These are phyloP conservation scores for Prenolepis imparis DNA, from an alignment of 2,888 invertebrate genomes.

Conservation along the genomic window DNA sequence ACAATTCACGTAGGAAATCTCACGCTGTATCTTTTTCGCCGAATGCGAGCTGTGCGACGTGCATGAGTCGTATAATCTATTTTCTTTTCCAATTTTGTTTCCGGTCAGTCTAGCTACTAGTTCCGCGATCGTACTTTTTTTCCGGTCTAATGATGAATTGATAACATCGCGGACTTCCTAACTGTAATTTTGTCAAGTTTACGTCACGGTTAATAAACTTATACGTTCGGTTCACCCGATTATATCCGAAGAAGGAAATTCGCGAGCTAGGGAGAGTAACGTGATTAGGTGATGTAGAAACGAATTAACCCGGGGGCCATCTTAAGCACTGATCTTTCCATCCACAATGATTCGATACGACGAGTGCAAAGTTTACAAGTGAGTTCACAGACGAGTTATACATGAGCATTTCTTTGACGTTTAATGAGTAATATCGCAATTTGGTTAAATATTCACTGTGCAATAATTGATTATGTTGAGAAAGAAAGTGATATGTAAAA, in stretches of 20 bases:
- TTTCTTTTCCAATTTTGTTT: constrained; percentile 29
- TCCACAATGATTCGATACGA: constrained; percentile 23
- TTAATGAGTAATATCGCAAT: background rate
- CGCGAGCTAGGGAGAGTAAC: constrained; percentile 52
- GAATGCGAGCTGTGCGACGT: background rate
- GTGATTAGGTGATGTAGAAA: constrained; percentile 65
- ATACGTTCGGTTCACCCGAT: constrained; percentile 60
- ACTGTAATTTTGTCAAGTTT: constrained; percentile 62
- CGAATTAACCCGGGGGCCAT: constrained; percentile 60
- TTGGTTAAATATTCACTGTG: background rate
- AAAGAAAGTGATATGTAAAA: background rate
- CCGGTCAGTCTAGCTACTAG: constrained; percentile 22
- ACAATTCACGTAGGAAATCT: background rate
- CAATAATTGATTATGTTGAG: background rate
- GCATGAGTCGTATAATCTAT: constrained; percentile 34
- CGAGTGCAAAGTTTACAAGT: background rate
- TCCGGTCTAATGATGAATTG: constrained; percentile 41
- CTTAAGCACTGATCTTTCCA: constrained; percentile 43
- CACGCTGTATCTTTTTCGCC: background rate
- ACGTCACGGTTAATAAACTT: constrained; percentile 66
- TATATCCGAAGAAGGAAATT: constrained; percentile 67
- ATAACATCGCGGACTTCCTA: constrained; percentile 53
- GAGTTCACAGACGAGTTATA: background rate
- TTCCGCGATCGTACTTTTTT: constrained; percentile 43
- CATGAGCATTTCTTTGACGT: constrained; percentile 19